Evolutionary conservation across 2,888 invertebrate species (phyloP).

Genomic region (Drosophila buzzatii): DNA sequence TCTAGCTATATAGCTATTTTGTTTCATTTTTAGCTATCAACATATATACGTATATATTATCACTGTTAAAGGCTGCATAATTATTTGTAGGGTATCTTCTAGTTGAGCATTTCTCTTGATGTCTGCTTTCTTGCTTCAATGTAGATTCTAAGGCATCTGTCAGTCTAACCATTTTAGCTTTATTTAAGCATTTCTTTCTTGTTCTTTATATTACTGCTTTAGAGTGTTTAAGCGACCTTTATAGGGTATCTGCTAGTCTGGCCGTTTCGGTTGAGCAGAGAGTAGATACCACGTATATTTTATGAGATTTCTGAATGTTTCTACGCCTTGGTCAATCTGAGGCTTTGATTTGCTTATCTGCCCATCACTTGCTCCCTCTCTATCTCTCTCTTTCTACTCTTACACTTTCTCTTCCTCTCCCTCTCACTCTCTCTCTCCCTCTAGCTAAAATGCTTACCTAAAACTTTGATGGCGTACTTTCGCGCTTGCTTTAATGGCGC

Average conservation of each 20-base stretch:
- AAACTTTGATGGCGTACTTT: conserved; percentile 47
- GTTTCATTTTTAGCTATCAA: too few relatives aligned
- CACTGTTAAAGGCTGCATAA: too few relatives aligned
- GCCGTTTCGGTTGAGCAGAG: background rate
- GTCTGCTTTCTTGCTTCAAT: too few relatives aligned
- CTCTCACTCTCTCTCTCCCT: too few relatives aligned
- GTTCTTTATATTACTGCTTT: too few relatives aligned
- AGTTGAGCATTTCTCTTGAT: too few relatives aligned
- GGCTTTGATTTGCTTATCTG: background rate
- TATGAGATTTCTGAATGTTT: background rate
- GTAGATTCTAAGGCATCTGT: too few relatives aligned
- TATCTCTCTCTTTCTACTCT: background rate
- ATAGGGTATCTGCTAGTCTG: background rate
- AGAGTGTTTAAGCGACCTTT: background rate
- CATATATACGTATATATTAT: too few relatives aligned
- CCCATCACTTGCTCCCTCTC: background rate
- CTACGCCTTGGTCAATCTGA: background rate
- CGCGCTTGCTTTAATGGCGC: conserved; percentile 53
- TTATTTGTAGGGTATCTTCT: too few relatives aligned
- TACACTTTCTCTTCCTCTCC: background rate
- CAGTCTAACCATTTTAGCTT: too few relatives aligned
- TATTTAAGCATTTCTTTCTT: too few relatives aligned
- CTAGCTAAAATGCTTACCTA: background rate
- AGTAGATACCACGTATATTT: background rate
- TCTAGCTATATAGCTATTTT: too few relatives aligned